phyloP scores from a whole-genome alignment of 2,797 vertebrate genomes.

The Euthynnus affinis region DNA sequence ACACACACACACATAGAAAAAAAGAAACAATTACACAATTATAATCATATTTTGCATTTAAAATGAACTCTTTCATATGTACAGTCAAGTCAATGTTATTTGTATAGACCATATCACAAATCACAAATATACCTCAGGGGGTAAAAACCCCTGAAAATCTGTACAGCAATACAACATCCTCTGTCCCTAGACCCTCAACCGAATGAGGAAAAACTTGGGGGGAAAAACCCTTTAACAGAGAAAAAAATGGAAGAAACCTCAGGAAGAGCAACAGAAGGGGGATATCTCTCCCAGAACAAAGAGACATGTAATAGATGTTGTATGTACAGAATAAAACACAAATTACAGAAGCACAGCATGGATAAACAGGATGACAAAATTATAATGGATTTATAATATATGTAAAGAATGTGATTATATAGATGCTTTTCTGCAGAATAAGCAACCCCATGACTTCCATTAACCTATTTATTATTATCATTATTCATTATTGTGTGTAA shows the following conservation, averaged over 20 bases:
- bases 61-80: background rate
- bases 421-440: background rate
- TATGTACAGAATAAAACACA: background rate
- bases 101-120: background rate
- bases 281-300: background rate
- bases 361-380: background rate
- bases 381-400: no score
- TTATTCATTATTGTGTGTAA: no score
- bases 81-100: background rate
- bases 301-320: background rate
- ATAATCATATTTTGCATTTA: background rate
- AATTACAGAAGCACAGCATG: background rate
- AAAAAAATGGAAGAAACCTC: background rate
- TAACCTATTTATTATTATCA: background rate
- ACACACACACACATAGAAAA: no score
- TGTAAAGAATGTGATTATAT: background rate
- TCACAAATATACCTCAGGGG: background rate
- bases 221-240: background rate
- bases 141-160: background rate
- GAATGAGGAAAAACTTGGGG: background rate
- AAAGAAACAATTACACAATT: background rate
- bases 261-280: background rate
- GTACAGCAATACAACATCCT: no score
- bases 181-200: no score
- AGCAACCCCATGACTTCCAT: background rate